Evolutionary conservation across 2,797 vertebrate species (phyloP).

Genomic region (Scomberomorus guttatus): DNA sequence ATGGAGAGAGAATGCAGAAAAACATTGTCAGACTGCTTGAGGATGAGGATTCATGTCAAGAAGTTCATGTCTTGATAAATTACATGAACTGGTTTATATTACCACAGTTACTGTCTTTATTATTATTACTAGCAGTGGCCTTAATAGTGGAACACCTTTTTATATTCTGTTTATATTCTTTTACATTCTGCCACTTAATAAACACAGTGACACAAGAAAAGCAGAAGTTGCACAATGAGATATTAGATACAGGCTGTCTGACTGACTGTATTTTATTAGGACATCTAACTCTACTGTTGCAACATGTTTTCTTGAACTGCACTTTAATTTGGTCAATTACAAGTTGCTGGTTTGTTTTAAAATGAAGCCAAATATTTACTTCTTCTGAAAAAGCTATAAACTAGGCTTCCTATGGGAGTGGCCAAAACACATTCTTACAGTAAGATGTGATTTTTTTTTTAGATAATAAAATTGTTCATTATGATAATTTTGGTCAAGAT

Average conservation of each 20-base stretch:
- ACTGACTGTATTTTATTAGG: not conserved
- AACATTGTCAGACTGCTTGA: not conserved
- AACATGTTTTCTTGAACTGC: not conserved
- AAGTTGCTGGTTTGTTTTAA: not conserved
- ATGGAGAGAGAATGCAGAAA: not conserved
- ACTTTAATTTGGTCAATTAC: not conserved
- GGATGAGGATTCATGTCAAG: not conserved
- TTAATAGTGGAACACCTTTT: not conserved
- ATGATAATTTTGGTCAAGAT: not conserved
- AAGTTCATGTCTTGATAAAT: constrained; percentile 1
- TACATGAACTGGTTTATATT: not conserved
- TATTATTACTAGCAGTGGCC: not conserved
- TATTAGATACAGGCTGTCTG: not conserved
- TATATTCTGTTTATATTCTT: not conserved
- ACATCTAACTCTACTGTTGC: too few relatives aligned
- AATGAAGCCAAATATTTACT: not conserved
- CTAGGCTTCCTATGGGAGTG: not conserved
- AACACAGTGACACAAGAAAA: not conserved
- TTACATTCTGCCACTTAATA: not conserved
- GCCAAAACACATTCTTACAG: too few relatives aligned
- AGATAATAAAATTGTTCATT: not conserved
- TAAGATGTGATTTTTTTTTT: too few relatives aligned
- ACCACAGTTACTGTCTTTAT: not conserved
- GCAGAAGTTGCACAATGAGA: constrained; percentile 10
- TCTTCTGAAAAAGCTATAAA: not conserved